These are phyloP conservation scores for Hemibagrus wyckioides DNA, from an alignment of 2,113 vertebrate species.

Conservation along the genomic window DNA sequence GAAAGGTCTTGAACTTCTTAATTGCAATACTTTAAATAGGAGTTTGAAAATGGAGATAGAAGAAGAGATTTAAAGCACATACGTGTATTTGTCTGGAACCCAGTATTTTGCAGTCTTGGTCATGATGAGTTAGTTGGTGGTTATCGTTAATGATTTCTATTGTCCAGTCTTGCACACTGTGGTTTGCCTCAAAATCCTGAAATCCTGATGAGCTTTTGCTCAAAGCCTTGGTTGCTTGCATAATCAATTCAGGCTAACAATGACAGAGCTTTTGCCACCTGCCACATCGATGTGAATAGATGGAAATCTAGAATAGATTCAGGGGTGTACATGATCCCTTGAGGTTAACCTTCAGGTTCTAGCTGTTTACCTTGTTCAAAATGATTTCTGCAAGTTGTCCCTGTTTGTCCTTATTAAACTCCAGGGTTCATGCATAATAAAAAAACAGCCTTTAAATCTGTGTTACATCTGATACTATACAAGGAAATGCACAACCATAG, in stretches of 20 bases:
- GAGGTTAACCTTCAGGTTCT: background rate
- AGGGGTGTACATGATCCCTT: background rate
- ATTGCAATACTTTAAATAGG: conserved; percentile 5
- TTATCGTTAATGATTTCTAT: background rate
- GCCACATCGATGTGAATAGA: conserved; percentile 2
- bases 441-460: background rate
- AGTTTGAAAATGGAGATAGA: background rate
- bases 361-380: background rate
- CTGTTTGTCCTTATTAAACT: background rate
- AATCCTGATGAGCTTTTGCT: background rate
- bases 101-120: background rate
- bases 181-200: background rate
- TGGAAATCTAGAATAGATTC: background rate
- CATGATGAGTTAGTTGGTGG: background rate
- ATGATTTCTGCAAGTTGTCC: background rate
- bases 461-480: background rate
- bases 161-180: background rate
- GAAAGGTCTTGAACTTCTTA: background rate
- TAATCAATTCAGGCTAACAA: background rate
- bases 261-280: background rate
- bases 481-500: background rate
- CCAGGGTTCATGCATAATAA: background rate
- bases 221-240: background rate
- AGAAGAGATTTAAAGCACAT: background rate
- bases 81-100: background rate